Percentiles rank a stretch among this genome's conserved stretches.
phyloP scores from a whole-genome alignment of 2,797 vertebrate species.

The Dallia pectoralis region DNA sequence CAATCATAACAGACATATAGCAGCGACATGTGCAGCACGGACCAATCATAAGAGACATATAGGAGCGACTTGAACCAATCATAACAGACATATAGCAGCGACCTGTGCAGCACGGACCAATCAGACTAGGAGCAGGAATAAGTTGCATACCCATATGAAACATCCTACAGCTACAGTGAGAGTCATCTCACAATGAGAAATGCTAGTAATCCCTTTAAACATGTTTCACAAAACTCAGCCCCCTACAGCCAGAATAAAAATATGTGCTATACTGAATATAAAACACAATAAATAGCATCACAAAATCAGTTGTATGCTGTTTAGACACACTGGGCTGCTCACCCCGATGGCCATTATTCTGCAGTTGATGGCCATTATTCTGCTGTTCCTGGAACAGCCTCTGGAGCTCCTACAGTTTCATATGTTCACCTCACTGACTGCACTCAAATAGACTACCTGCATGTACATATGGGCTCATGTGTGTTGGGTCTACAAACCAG shows the following conservation, averaged over 20 bases:
- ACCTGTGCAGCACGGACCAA: background rate
- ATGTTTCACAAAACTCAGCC: conserved; percentile 50
- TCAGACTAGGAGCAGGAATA: conserved; percentile 29
- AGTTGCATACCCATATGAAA: conserved; percentile 44
- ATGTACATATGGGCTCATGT: no score
- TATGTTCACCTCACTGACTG: conserved; percentile 33
- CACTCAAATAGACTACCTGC: conserved; percentile 14
- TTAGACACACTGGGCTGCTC: background rate
- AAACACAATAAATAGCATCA: conserved; percentile 27
- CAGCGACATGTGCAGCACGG: no score
- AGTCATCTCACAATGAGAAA: conserved; percentile 51
- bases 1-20: no score
- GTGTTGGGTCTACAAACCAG: no score
- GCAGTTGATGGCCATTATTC: conserved; percentile 14
- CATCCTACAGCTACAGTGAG: conserved; percentile 47
- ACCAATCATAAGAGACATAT: no score
- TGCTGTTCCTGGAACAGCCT: conserved; percentile 6
- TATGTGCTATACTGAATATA: conserved; percentile 9
- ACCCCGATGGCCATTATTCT: conserved; percentile 1
- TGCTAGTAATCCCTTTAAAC: conserved; percentile 58
- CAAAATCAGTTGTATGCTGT: conserved; percentile 15
- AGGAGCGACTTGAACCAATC: no score
- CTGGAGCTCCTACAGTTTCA: conserved; percentile 17
- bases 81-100: no score
- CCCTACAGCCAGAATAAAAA: conserved; percentile 18